Percentiles rank a stretch among this genome's conserved stretches.
Conservation (phyloP, 2,797 vertebrate genomes). For the Allochrocebus solatus region DNA sequence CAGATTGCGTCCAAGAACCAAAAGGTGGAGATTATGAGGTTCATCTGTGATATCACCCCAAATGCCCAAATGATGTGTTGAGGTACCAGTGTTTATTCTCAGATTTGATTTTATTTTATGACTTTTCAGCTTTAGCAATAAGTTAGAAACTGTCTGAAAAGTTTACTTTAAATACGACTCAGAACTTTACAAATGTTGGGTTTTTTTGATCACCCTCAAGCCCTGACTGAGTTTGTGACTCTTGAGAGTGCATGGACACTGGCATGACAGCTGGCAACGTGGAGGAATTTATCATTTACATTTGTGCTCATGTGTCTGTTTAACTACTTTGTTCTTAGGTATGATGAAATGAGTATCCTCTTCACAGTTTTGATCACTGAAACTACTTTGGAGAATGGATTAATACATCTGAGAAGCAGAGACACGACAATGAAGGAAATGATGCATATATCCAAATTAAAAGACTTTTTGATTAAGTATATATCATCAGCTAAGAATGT, state of each 20-base stretch:
- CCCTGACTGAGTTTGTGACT: neutral
- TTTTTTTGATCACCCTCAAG: neutral
- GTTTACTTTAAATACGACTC: conserved; percentile 25
- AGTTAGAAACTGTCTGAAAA: conserved; percentile 18
- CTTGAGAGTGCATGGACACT: neutral
- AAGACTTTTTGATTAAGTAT: conserved; percentile 90
- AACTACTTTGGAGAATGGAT: conserved; percentile 92
- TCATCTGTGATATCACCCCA: neutral
- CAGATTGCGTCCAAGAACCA: neutral
- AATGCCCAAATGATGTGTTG: neutral
- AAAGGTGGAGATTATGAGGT: neutral
- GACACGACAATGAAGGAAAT: conserved; percentile 96
- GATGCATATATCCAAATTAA: conserved; percentile 95
- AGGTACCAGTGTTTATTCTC: neutral
- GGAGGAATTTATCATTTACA: neutral
- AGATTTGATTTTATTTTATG: conserved; percentile 4
- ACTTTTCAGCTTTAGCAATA: neutral
- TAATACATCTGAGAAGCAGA: conserved; percentile 93
- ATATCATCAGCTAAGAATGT: conserved; percentile 88
- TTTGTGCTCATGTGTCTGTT: neutral
- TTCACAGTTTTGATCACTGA: conserved; percentile 92
- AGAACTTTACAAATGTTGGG: neutral
- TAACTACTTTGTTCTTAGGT: conserved; percentile 84
- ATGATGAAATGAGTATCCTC: conserved; percentile 97
- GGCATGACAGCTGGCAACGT: neutral